Conservation (phyloP, 2,888 invertebrate species). For the Campaea margaritaria region DNA sequence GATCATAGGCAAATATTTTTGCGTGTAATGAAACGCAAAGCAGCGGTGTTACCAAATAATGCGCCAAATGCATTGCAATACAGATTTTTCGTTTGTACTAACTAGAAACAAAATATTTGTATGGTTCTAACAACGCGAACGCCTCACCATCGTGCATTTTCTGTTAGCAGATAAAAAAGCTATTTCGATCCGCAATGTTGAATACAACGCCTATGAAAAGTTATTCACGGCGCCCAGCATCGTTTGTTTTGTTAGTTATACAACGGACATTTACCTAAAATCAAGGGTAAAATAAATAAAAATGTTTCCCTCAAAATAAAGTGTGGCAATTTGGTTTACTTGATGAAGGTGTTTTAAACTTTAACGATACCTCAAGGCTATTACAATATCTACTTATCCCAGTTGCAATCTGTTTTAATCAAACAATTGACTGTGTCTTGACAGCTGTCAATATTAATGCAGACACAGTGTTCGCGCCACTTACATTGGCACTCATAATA, state of each 20-base stretch:
- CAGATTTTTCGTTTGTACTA: constrained; percentile 12
- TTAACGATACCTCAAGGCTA: no score
- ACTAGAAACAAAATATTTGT: constrained; percentile 7
- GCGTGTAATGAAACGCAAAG: not conserved
- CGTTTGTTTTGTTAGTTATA: constrained; percentile 34
- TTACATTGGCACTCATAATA: no score
- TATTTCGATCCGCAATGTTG: constrained; percentile 20
- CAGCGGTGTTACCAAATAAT: constrained; percentile 7
- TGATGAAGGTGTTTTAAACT: no score
- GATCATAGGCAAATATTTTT: no score
- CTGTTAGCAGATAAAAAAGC: constrained; percentile 23
- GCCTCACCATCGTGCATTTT: constrained; percentile 14
- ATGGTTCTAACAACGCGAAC: constrained; percentile 19
- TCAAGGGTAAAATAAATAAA: no score
- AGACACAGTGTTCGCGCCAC: no score
- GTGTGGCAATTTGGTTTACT: no score
- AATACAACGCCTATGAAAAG: constrained; percentile 27
- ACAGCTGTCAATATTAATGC: no score
- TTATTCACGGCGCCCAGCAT: constrained; percentile 29
- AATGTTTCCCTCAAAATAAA: no score
- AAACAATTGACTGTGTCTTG: no score
- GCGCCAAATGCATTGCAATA: constrained; percentile 2
- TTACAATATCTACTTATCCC: no score
- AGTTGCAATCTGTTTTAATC: no score
- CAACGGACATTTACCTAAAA: not conserved